A percentile compares a stretch with the other conserved stretches of the same genome.
Conservation (phyloP, 2,113 vertebrate genomes). For the Corythornis cristatus region DNA sequence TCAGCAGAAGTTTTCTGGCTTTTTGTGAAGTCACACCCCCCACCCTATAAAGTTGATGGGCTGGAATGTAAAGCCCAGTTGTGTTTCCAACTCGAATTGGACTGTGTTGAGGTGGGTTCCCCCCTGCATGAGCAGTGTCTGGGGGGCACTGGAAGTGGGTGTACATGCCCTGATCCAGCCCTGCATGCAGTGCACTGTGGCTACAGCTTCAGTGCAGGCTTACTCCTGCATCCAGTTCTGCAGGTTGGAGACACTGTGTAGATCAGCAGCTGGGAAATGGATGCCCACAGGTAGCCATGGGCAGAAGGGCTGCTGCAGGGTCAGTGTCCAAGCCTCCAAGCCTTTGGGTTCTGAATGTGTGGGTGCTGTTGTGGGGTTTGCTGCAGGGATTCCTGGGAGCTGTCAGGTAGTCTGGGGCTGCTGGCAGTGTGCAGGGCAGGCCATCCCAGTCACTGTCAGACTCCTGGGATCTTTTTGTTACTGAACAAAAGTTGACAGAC, state of each 20-base stretch:
- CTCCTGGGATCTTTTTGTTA: not conserved
- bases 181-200: not conserved
- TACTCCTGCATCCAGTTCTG: not conserved
- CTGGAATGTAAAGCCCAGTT: not conserved
- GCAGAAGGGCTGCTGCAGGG: not conserved
- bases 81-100: not conserved
- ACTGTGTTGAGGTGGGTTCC: not conserved
- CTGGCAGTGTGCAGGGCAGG: rapidly evolving
- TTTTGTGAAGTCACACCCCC: not conserved
- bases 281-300: rapidly evolving
- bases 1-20: not conserved
- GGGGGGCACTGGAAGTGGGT: not conserved
- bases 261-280: not conserved
- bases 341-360: not conserved
- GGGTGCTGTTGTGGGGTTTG: not conserved
- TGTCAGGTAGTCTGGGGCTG: not conserved
- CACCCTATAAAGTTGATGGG: conserved; percentile 8
- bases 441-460: rapidly evolving
- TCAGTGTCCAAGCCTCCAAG: not conserved
- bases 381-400: not conserved
- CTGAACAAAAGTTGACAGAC: not conserved
- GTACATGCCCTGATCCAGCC: rapidly evolving
- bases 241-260: not conserved
- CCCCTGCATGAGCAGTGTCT: not conserved
- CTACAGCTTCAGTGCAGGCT: rapidly evolving